Conservation (phyloP, 2,888 invertebrate species). For the Dendrolimus pini region DNA sequence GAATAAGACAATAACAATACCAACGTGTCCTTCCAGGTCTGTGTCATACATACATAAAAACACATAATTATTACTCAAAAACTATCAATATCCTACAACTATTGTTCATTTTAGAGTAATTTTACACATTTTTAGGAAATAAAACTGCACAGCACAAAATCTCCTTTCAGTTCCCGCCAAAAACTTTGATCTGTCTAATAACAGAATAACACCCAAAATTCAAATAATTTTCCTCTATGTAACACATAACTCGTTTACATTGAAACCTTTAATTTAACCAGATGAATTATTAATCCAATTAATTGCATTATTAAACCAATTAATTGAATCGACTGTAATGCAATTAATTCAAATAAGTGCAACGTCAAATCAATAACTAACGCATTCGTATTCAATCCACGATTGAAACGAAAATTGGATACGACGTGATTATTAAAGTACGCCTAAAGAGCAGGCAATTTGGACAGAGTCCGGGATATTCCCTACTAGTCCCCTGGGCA, state of each 20-base stretch:
- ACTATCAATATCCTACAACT: too few species aligned
- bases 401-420: conserved; percentile 64
- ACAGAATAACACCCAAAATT: too few species aligned
- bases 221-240: neutral
- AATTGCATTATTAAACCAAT: conserved; percentile 1
- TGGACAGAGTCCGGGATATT: conserved; percentile 55
- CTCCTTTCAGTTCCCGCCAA: too few species aligned
- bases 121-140: too few species aligned
- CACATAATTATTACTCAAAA: too few species aligned
- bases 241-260: neutral
- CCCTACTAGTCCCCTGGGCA: conserved; percentile 45
- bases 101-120: too few species aligned
- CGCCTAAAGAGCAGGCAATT: conserved; percentile 66
- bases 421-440: conserved; percentile 71
- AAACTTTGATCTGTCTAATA: too few species aligned
- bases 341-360: conserved; percentile 21
- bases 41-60: too few species aligned
- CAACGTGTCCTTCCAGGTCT: too few species aligned
- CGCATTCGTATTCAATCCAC: conserved; percentile 53
- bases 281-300: neutral
- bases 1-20: too few species aligned
- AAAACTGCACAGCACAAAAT: too few species aligned
- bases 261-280: neutral
- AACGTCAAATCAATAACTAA: conserved; percentile 45
- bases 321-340: conserved; percentile 1